Evolutionary conservation across 1,140 invertebrate genomes (phyloP).

Genomic region (Coenobita brevimanus): DNA sequence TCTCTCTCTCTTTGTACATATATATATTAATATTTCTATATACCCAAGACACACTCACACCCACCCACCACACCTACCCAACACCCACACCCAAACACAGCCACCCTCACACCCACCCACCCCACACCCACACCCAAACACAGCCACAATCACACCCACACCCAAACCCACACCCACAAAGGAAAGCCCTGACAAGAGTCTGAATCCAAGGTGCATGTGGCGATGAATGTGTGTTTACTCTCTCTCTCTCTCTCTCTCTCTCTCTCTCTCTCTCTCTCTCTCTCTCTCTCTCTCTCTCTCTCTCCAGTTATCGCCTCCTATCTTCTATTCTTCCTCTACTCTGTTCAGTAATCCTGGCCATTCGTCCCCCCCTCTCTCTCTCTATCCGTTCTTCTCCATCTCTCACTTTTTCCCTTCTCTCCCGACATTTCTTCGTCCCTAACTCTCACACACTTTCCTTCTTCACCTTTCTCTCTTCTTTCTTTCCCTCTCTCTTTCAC

Average conservation of each 20-base stretch:
- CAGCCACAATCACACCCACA: too few relatives aligned
- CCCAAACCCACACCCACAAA: too few relatives aligned
- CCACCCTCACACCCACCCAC: too few relatives aligned
- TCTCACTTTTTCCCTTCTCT: not conserved
- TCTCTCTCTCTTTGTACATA: too few relatives aligned
- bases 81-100: too few relatives aligned
- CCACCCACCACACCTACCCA: too few relatives aligned
- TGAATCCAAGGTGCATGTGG: too few relatives aligned
- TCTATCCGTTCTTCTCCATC: not conserved
- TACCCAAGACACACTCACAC: too few relatives aligned
- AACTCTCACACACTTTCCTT: not conserved
- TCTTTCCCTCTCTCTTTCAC: constrained; percentile 1
- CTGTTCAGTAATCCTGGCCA: not conserved
- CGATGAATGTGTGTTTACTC: not conserved
- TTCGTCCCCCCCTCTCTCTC: not conserved
- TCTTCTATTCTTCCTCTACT: not conserved
- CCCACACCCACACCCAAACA: too few relatives aligned
- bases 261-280: not conserved
- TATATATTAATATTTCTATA: too few relatives aligned
- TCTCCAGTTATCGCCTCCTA: too few relatives aligned
- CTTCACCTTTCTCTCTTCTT: not conserved
- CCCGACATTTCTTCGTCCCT: not conserved
- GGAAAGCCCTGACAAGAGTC: too few relatives aligned
- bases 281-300: not conserved
- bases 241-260: not conserved